Percentiles rank a stretch among this genome's conserved stretches.
Conservation (phyloP, 2,113 vertebrate species). For the Xenopus laevis region DNA sequence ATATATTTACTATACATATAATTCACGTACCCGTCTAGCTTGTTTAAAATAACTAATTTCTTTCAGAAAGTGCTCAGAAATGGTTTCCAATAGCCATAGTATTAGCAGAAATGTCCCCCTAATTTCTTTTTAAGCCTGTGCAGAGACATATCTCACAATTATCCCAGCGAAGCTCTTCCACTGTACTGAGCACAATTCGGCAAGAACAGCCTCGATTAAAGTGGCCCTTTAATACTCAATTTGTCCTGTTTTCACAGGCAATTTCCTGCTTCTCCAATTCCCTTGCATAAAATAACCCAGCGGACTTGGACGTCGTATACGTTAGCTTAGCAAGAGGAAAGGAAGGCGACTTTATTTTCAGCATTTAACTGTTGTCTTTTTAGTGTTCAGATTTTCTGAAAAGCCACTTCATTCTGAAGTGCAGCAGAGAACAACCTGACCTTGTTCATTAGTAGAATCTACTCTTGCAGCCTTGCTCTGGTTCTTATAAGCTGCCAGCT, state of each 20-base stretch:
- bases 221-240: not conserved
- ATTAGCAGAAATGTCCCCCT: no score
- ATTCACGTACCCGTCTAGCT: no score
- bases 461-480: not conserved
- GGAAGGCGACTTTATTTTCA: slow-evolving; percentile 52
- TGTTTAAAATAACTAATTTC: no score
- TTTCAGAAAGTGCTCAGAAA: no score
- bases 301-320: slow-evolving; percentile 51
- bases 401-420: slow-evolving; percentile 23
- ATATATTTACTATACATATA: no score
- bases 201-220: no score
- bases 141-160: no score
- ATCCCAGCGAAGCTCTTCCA: no score
- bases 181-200: no score
- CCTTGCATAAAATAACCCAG: slow-evolving; percentile 58
- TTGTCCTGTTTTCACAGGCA: slow-evolving; percentile 52
- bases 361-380: slow-evolving; percentile 37
- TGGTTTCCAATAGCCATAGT: no score
- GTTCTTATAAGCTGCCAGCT: not conserved
- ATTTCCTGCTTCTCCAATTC: slow-evolving; percentile 66
- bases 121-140: no score
- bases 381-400: slow-evolving; percentile 33
- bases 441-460: slow-evolving; percentile 22
- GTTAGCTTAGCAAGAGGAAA: slow-evolving; percentile 55
- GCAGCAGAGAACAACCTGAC: slow-evolving; percentile 12